Evolutionary conservation across 2,113 vertebrate genomes (phyloP).

Genomic region (Xenopus borealis): DNA sequence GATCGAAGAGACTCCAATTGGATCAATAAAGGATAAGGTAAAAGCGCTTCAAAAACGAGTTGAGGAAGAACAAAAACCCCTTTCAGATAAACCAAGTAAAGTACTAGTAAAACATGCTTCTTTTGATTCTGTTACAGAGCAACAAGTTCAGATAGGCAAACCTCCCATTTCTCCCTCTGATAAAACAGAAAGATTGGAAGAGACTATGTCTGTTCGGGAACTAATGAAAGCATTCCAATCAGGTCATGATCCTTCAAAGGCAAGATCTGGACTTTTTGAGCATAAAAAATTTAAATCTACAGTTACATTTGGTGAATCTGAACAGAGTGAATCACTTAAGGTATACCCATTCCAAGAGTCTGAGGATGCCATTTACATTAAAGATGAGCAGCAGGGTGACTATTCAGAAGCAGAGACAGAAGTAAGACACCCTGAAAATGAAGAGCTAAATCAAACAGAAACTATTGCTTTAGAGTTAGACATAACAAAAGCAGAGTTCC

Average conservation of each 20-base stretch:
- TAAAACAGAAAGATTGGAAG: conserved; percentile 84
- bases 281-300: conserved; percentile 64
- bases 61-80: conserved; percentile 87
- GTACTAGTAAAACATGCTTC: conserved; percentile 64
- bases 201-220: conserved; percentile 95
- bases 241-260: conserved; percentile 91
- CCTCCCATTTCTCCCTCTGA: conserved; percentile 67
- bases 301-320: conserved; percentile 51
- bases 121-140: conserved; percentile 53
- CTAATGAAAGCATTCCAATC: conserved; percentile 96
- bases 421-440: conserved; percentile 53
- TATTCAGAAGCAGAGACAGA: conserved; percentile 55
- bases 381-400: conserved; percentile 50
- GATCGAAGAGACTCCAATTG: conserved; percentile 95
- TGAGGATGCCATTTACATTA: conserved; percentile 50
- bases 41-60: conserved; percentile 95
- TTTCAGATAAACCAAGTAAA: conserved; percentile 71
- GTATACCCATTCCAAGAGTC: background rate
- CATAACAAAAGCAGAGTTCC: conserved; percentile 49
- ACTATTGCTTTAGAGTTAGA: conserved; percentile 42
- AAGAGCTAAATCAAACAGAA: conserved; percentile 50
- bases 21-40: conserved; percentile 98
- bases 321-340: conserved; percentile 10
- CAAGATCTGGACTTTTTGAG: conserved; percentile 87
- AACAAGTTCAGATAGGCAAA: conserved; percentile 60